These are phyloP conservation scores for Polyommatus icarus DNA, from an alignment of 2,888 invertebrate genomes.

Conservation along the genomic window DNA sequence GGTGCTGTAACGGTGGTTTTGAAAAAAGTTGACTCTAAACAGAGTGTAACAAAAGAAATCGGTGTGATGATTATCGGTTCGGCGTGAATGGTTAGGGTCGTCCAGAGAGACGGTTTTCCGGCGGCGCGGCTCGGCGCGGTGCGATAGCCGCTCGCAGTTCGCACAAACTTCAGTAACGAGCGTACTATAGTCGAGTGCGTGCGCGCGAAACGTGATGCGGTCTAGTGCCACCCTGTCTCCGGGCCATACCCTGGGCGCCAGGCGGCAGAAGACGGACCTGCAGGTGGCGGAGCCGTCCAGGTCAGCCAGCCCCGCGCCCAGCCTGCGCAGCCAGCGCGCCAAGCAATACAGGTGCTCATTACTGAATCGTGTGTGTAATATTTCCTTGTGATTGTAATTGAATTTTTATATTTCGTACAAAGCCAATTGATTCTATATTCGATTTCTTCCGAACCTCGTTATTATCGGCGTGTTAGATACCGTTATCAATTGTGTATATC, in stretches of 20 bases:
- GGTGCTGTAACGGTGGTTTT: conserved; percentile 48
- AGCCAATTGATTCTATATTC: conserved; percentile 12
- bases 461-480: neutral
- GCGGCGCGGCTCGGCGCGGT: conserved; percentile 50
- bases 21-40: conserved; percentile 52
- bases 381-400: neutral
- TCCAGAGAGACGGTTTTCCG: conserved; percentile 73
- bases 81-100: conserved; percentile 76
- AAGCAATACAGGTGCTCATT: conserved; percentile 74
- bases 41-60: conserved; percentile 75
- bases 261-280: conserved; percentile 80
- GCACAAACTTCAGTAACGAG: conserved; percentile 57
- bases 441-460: neutral
- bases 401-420: conserved; percentile 23
- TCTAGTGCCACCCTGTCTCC: conserved; percentile 51
- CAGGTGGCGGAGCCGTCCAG: conserved; percentile 71
- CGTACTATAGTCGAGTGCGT: conserved; percentile 60
- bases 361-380: conserved; percentile 43
- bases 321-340: conserved; percentile 77
- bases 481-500: conserved; percentile 11
- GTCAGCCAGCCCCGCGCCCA: conserved; percentile 72
- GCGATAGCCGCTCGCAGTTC: conserved; percentile 53
- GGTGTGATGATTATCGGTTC: conserved; percentile 63
- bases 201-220: conserved; percentile 77
- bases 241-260: conserved; percentile 67